phyloP scores from a whole-genome alignment of 2,797 vertebrate species.

The Simalia tracyae region DNA sequence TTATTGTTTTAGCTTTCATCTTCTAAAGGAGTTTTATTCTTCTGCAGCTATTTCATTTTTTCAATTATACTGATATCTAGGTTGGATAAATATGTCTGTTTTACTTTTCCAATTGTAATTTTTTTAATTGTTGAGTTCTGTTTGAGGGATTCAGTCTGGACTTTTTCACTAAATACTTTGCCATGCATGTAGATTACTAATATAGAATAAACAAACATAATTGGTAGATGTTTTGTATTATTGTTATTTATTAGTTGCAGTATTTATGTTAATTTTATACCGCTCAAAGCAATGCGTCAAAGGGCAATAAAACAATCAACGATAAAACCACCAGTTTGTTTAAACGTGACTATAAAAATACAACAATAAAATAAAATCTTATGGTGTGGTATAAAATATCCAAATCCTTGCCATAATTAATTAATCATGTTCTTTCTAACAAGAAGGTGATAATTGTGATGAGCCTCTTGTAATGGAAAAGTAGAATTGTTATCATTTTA shows the following conservation, averaged over 20 bases:
- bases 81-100: not conserved
- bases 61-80: not conserved
- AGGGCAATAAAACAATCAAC: not conserved
- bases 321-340: not conserved
- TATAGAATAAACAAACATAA: no score
- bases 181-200: not conserved
- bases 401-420: not conserved
- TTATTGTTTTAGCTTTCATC: not conserved
- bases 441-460: not conserved
- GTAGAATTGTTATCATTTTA: not conserved
- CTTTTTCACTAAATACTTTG: not conserved
- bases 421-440: not conserved
- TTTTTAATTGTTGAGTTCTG: not conserved
- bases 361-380: not conserved
- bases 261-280: not conserved
- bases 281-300: not conserved
- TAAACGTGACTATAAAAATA: not conserved
- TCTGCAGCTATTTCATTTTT: not conserved
- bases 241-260: no score
- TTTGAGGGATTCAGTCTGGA: not conserved
- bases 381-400: not conserved
- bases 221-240: no score
- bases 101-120: not conserved
- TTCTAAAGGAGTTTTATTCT: not conserved
- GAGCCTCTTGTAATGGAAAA: not conserved